Base-by-base conservation (phyloP, 2,888 invertebrate genomes). In the Scaptomyza parva region DNA sequence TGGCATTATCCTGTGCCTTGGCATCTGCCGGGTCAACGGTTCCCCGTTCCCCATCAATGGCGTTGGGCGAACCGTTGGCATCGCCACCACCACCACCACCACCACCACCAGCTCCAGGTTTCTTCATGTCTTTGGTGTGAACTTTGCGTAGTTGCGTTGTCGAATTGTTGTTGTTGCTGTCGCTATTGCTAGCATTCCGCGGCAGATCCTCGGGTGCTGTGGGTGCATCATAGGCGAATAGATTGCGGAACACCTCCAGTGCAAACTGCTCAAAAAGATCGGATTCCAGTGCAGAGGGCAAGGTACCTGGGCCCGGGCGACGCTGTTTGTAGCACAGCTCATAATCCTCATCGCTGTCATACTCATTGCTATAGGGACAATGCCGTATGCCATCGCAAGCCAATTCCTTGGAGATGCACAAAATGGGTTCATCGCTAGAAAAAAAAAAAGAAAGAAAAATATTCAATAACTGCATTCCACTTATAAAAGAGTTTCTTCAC, bases 361-460 rank as follows among this genome's bases (percentile, higher is more conserved):
- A 94, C 66, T 94, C 94, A 63, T 94, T 94, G 4, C 94, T 94
- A 0, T 93, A 93, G 0, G 95, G 95, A 74, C 95, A 95, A 87
- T 95, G 94, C 1, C 93, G 92, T 20, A 94, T 93, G 9, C 95
- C 95, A 76, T 95, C 95, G 88, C 95, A 95, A 17, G 94, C 93
- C 70, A 95, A 91, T 80, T 94, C 93, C 50, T 94, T 93, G 1
- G 95, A 94, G 55, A 95, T 93, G 90, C 95, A 95, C 43, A 95
- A 92, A 70, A 92, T 75, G 30, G 91, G 89, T 58, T 91, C 91
- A 58, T 88, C 84, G 0, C 91, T 91, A 35, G 3, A 3, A 20
- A 1, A 14, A 7, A 7, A 7, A 47, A 30, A 17, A 9, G 7
- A 47, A 30, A 17, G 6, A 11, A 14, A n/a, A 1, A 26, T 26